Evolutionary conservation across 2,797 vertebrate genomes (phyloP), one percentile per base, ranked within the genome.

Genomic region (Odontamblyopus rebecca): DNA sequence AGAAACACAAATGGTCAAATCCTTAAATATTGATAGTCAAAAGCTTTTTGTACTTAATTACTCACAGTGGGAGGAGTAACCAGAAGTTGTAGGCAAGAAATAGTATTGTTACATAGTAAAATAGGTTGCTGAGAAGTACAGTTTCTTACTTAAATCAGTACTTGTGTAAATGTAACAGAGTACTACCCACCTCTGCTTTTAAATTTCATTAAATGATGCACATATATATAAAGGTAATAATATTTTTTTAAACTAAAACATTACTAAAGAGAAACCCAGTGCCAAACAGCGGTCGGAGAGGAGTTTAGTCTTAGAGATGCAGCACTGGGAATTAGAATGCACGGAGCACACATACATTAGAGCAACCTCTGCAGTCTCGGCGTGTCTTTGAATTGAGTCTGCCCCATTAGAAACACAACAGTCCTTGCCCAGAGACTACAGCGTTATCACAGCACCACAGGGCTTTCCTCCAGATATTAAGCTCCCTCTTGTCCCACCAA

Each of bases 321-420:
- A 81, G 83, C 68, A 2, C 9, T 13, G 82, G 85, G 86, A 88
- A 82, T 78, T 78, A 72, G 71, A 78, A 87, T 70, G 82, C 86
- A 79, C 84, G 82, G 75, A 85, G 82, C 86, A 73, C 85, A 81
- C 83, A 88, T 81, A 82, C 80, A 81, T 84, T 83, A 79, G 71
- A 72, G 30, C 71, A 79, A 62, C 64, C 44, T 54, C 81, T 65
- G 83, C 86, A 76, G 79, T 69, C 66, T 81, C 66, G 0, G 53
- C 74, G 19, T 66, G 67, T 72, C 65, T 35, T 72, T 63, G 70
- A 78, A 60, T 87, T 56, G 15, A 61, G 61, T 80, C 72, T 0
- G 30, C 15, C 76, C 71, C 64, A 68, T 81, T 65, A 72, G 69
- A 69, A 61, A 60, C 29, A 16, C 64, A 51, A 53, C 73, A 67